Evolutionary conservation across 2,797 vertebrate genomes (phyloP), one percentile per base, ranked within the genome.

Genomic region (Tenualosa ilisha): DNA sequence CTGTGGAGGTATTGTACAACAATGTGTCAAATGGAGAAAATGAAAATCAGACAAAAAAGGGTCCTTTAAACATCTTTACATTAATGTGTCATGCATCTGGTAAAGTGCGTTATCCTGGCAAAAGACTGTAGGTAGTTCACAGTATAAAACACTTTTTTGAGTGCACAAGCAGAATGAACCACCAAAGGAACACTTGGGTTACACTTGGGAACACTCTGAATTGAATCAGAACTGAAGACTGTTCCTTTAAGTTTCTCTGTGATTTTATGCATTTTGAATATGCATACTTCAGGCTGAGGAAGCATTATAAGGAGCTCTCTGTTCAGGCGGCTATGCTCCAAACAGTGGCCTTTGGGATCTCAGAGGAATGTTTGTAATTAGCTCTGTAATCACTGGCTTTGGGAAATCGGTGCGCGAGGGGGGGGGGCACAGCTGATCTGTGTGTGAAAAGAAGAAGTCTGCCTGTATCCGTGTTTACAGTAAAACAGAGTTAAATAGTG

Each of bases 321-420:
- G 93, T 95, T 95, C 90, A 85, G 84, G 17, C 91, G 15, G 75
- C 90, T 92, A 90, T 90, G 88, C 89, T 94, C 87, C 89, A 86
- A 90, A 87, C 86, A 83, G 87, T 85, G 91, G 89, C 90, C 89
- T 88, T 85, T 88, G 91, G 91, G 92, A 92, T 93, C 91, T 88
- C 90, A 0, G 3, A 90, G 93, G 94, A 96, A 96, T 96, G 94
- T 92, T 87, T 84, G 93, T 95, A 93, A 95, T 95, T 96, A 94
- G 91, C 90, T 93, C 89, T 54, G 91, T 94, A 95, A 95, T 94
- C 92, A 91, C 91, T 92, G 92, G 92, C 92, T 94, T 94, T 93
- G 89, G 93, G 90, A 95, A 94, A 94, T 94, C 90, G 92, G 90
- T 87, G 86, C 31, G 46, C 1, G 46, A 2, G 46, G 46, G 1